Conservation (phyloP, 1,140 invertebrate genomes). For the Drosophila jambulina region DNA sequence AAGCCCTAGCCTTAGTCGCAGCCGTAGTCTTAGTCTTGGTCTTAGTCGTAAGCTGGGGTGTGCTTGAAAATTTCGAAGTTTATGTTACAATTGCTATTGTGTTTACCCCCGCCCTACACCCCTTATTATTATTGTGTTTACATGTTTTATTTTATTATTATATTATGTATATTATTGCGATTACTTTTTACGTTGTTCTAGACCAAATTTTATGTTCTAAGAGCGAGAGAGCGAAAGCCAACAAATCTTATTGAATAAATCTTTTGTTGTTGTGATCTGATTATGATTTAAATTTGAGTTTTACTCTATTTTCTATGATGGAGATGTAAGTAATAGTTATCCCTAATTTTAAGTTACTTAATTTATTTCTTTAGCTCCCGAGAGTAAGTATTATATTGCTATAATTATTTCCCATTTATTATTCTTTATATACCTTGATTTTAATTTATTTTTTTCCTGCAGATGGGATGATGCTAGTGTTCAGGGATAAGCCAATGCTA, state of each 20-base stretch:
- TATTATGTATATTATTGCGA: constrained; percentile 21
- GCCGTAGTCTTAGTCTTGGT: background rate
- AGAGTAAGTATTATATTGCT: constrained; percentile 1
- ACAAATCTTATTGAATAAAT: constrained; percentile 68
- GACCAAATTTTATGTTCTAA: constrained; percentile 55
- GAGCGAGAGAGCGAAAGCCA: constrained; percentile 17
- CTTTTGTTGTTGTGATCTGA: constrained; percentile 76
- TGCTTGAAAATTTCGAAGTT: constrained; percentile 24
- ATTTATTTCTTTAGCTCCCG: background rate
- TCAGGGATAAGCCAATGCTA: background rate
- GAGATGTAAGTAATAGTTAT: background rate
- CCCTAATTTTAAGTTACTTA: too few relatives aligned
- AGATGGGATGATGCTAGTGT: background rate
- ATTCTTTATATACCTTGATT: background rate
- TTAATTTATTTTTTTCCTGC: background rate
- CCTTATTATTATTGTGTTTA: constrained; percentile 48
- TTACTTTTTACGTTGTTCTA: constrained; percentile 59
- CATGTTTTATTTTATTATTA: constrained; percentile 66
- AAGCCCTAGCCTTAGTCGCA: background rate
- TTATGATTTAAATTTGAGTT: constrained; percentile 64
- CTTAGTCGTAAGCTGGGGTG: background rate
- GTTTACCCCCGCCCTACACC: constrained; percentile 38
- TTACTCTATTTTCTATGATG: background rate
- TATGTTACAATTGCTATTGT: constrained; percentile 57
- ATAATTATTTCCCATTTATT: constrained; percentile 16